Base-by-base conservation (phyloP, 2,888 invertebrate species). In the Loripinus fragilis region DNA sequence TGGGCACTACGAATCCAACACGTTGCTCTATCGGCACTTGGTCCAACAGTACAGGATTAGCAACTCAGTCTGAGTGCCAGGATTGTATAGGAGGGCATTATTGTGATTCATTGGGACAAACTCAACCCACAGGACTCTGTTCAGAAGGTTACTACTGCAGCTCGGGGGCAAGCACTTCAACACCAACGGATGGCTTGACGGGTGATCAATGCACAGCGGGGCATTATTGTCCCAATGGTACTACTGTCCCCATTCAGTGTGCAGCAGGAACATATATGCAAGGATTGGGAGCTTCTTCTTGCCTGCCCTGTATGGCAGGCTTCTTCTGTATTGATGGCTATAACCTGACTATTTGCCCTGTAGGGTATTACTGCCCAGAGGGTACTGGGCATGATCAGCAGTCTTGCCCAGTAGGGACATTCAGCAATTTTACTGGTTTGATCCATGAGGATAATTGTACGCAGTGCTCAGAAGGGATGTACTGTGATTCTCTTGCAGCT, bases 351-450 rank as follows among this genome's bases (percentile, higher is more conserved):
- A 79, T 80, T 45, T 93, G 93, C 76, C 91, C 91, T 33, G 85
- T 88, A 25, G 93, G 93, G 0, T 91, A 87, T 80, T 92, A 90
- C 78, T 93, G 93, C 81, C 92, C 91, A 28, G 87, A 87, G 65
- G 91, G 93, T 25, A 91, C 91, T 10, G 92, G 92, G 5, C 68
- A 85, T 15, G 88, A 91, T 8, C 91, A 89, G 87, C 81, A 91
- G 80, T 85, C 88, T 5, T 93, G 93, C 77, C 93, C 93, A 8
- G 79, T 86, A 7, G 92, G 93, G 2, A 92, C 92, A 0, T 92
- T 85, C 74, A 92, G 91, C 77, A 80, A 78, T 5, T 66, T 71
- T 25, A 71, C 81, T 12, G 90, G 91, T 7, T 80, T 93, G 30
- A 88, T 87, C 67, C 80, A 87, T 64, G 86, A 80, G 10, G 76